phyloP scores from a whole-genome alignment of 2,888 invertebrate species.

The Athripsodes cinereus region DNA sequence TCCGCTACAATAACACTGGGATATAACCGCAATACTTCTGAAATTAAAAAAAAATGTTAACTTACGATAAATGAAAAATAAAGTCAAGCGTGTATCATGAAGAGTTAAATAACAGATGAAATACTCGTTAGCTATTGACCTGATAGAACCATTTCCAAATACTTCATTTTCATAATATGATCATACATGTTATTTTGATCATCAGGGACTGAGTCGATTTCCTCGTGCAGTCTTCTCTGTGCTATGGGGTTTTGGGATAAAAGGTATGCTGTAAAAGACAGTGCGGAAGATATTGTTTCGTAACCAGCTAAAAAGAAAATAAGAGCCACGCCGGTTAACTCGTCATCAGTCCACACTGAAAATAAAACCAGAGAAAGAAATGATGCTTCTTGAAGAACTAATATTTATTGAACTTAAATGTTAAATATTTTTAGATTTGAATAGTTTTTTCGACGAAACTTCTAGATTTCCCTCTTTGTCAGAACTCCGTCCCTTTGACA shows the following conservation, averaged over 20 bases:
- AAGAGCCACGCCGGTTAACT: constrained; percentile 16
- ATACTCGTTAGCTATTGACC: constrained; percentile 9
- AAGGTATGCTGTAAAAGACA: constrained; percentile 15
- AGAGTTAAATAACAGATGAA: too few relatives aligned
- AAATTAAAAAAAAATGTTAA: too few relatives aligned
- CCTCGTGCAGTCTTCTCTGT: constrained; percentile 14
- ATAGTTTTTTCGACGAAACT: too few relatives aligned
- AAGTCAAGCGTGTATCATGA: too few relatives aligned
- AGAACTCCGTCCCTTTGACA: too few relatives aligned
- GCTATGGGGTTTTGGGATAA: constrained; percentile 13
- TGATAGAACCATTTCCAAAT: constrained; percentile 20
- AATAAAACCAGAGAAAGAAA: neutral
- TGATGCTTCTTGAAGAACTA: too few relatives aligned
- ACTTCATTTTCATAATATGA: constrained; percentile 15
- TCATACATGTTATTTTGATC: constrained; percentile 11
- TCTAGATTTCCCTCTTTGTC: too few relatives aligned
- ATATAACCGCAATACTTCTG: too few relatives aligned
- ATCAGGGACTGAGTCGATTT: constrained; percentile 10
- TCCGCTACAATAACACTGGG: too few relatives aligned
- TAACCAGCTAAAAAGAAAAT: constrained; percentile 20
- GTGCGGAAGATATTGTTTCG: constrained; percentile 14
- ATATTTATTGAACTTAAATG: too few relatives aligned
- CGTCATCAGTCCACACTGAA: constrained; percentile 22
- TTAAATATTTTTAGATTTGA: too few relatives aligned
- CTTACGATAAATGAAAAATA: too few relatives aligned